phyloP scores from a whole-genome alignment of 2,888 invertebrate species.

The Caenorhabditis sulstoni region DNA sequence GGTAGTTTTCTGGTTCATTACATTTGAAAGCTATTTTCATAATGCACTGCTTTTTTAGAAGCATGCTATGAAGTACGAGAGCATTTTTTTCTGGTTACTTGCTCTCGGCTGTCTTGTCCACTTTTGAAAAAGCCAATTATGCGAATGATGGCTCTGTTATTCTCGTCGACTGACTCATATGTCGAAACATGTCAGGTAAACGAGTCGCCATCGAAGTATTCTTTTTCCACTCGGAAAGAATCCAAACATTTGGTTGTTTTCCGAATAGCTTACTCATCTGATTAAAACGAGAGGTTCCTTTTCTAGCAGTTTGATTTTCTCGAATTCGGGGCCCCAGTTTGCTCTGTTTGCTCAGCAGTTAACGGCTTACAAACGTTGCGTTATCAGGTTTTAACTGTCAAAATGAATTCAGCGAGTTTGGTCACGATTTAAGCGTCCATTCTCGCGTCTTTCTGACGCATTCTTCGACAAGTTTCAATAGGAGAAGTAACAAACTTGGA shows the following conservation, averaged over 20 bases:
- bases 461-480: not conserved
- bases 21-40: constrained; percentile 11
- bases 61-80: constrained; percentile 16
- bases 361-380: constrained; percentile 39
- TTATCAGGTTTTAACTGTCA: constrained; percentile 17
- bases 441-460: not conserved
- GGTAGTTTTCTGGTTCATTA: constrained; percentile 11
- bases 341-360: constrained; percentile 52
- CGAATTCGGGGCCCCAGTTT: constrained; percentile 28
- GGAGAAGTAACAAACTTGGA: constrained; percentile 47
- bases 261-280: not conserved
- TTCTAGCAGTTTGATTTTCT: constrained; percentile 17
- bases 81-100: constrained; percentile 7
- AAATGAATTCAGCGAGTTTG: constrained; percentile 12
- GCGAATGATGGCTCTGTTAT: no score
- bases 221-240: no score
- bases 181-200: no score
- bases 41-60: constrained; percentile 33
- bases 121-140: no score
- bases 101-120: constrained; percentile 3
- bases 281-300: no score
- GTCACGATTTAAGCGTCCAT: constrained; percentile 5
- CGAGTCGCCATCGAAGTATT: no score
- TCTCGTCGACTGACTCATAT: no score
- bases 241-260: constrained; percentile 40